Evolutionary conservation across 2,888 invertebrate genomes (phyloP), one percentile per base, ranked within the genome.

Genomic region (Lepidocyrtoides sp.): DNA sequence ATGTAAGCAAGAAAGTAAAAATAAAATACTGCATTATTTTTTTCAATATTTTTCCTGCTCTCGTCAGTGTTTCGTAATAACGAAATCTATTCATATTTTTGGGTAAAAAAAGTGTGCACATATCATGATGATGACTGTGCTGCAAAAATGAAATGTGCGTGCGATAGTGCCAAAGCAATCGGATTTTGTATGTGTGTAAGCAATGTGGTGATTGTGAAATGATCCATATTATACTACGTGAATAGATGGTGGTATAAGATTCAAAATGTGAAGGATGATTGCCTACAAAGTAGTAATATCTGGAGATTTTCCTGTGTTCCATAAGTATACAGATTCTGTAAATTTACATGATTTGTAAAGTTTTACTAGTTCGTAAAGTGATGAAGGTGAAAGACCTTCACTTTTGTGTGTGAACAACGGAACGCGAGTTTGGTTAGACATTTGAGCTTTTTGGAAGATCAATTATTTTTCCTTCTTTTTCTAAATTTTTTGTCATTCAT

Each of bases 1-100:
- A 60, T 82, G 72, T 72, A 72, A 72, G 72, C 72, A 44, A 54
- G 17, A 48, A 44, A 79, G 3, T 32, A 12, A 51, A 29, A 79
- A 17, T 32, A 51, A 51, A 79, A 54, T 26, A 63, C 23, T 3
- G 26, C 2, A 44, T 48, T 48, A 20, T 72, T 44, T 72, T 69
- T 69, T 23, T n/a, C 0, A 26, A 44, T n/a, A 5, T 83, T 83
- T 83, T 83, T 83, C 83, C 83, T 83, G 5, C 66, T 83, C 51
- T 83, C 10, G 63, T 44, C 20, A 63, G 44, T 72, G 48, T 44
- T 44, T 72, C 41, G 41, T 72, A 44, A 72, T 26, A 12, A n/a
- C 14, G 32, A 66, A 29, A 66, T 66, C 32, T 26, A 66, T 32
- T 26, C 32, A 44, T 72, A 72, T 41, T 41, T 14, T 29, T 17